phyloP scores from a whole-genome alignment of 2,888 invertebrate species.

The Elegia similella region DNA sequence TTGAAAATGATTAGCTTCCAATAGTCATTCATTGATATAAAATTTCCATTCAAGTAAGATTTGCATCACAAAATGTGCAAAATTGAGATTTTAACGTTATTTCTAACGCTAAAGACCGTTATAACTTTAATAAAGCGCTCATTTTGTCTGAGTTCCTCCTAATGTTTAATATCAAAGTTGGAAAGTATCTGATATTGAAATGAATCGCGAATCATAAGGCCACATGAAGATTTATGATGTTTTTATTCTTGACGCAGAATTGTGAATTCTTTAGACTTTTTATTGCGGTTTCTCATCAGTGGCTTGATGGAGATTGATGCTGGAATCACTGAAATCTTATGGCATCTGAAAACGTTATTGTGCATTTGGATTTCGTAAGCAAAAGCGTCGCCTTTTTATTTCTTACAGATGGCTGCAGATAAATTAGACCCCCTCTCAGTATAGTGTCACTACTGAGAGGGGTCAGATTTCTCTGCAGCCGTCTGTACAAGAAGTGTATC shows the following conservation, averaged over 20 bases:
- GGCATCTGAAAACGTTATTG: background rate
- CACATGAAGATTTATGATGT: constrained; percentile 22
- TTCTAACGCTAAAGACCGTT: background rate
- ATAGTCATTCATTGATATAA: no score
- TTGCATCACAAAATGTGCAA: background rate
- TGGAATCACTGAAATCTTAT: background rate
- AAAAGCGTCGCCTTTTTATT: background rate
- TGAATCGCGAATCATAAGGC: constrained; percentile 9
- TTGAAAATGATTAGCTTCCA: no score
- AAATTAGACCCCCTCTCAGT: no score
- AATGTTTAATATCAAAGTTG: constrained; percentile 11
- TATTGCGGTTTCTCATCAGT: background rate
- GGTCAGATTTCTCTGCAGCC: no score
- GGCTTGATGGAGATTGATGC: constrained; percentile 7
- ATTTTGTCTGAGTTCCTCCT: constrained; percentile 3
- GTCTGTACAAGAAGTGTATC: no score
- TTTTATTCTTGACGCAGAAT: constrained; percentile 18
- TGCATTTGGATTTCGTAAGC: background rate
- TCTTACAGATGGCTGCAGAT: no score
- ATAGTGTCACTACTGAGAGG: no score
- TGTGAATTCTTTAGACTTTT: constrained; percentile 1
- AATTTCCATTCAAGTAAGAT: no score
- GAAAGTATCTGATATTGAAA: constrained; percentile 14
- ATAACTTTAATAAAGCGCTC: constrained; percentile 3
- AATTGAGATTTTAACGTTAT: background rate